phyloP scores from a whole-genome alignment of 2,888 invertebrate species.

The Zhuqinia jingwanae region DNA sequence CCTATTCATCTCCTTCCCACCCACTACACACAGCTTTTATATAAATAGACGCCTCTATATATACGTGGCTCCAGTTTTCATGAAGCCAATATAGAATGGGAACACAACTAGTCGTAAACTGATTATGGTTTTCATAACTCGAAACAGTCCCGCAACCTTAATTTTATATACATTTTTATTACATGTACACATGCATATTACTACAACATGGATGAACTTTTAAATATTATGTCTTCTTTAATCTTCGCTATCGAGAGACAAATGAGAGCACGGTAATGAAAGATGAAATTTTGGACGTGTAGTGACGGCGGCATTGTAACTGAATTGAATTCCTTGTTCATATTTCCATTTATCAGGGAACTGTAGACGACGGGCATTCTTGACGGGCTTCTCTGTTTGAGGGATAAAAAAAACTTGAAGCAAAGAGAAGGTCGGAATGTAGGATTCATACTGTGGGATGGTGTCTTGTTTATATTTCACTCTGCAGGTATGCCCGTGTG shows the following conservation, averaged over 20 bases:
- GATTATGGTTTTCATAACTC: slow-evolving; percentile 7
- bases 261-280: neutral
- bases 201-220: neutral
- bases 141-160: slow-evolving; percentile 13
- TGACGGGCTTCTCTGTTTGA: too few relatives aligned
- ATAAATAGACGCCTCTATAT: too few relatives aligned
- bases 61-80: neutral
- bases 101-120: slow-evolving; percentile 1
- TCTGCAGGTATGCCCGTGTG: too few relatives aligned
- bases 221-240: neutral
- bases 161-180: slow-evolving; percentile 42
- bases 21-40: neutral
- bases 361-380: too few relatives aligned
- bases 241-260: neutral
- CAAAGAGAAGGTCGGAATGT: too few relatives aligned
- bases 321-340: too few relatives aligned
- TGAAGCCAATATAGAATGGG: neutral
- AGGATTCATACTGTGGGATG: too few relatives aligned
- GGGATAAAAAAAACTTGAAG: too few relatives aligned
- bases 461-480: too few relatives aligned
- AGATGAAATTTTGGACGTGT: neutral
- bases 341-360: too few relatives aligned
- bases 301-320: too few relatives aligned
- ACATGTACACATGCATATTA: too few relatives aligned
- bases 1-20: neutral